phyloP scores from a whole-genome alignment of 2,888 invertebrate genomes.

The Pammene aurita region DNA sequence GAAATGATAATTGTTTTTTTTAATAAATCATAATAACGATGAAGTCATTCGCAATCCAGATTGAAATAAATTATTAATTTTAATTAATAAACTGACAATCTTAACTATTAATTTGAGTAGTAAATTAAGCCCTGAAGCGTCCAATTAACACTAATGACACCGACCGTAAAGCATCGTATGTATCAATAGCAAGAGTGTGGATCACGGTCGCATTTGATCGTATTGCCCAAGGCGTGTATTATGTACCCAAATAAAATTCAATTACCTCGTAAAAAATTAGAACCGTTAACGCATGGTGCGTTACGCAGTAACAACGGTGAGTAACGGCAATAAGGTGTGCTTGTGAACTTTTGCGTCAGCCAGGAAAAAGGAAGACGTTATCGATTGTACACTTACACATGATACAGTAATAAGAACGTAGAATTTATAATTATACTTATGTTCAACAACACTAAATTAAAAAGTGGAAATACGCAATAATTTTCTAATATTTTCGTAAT shows the following conservation, averaged over 20 bases:
- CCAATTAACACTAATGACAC: slow-evolving; percentile 45
- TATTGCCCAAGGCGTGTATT: slow-evolving; percentile 2
- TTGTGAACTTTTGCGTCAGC: not conserved
- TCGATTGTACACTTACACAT: too few relatives aligned
- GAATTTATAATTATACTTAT: too few relatives aligned
- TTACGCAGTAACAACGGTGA: not conserved
- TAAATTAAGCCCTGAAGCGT: slow-evolving; percentile 46
- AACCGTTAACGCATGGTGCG: not conserved
- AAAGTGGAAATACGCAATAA: too few relatives aligned
- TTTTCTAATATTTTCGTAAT: too few relatives aligned
- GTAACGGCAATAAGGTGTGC: not conserved
- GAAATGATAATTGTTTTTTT: too few relatives aligned
- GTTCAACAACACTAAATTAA: too few relatives aligned
- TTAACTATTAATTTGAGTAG: slow-evolving; percentile 43
- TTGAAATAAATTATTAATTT: slow-evolving; percentile 42
- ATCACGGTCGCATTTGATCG: not conserved
- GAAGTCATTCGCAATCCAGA: slow-evolving; percentile 21
- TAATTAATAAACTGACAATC: slow-evolving; percentile 45
- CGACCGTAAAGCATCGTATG: slow-evolving; percentile 41
- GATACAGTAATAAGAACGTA: too few relatives aligned
- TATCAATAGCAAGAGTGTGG: slow-evolving; percentile 11
- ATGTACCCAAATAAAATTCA: not conserved
- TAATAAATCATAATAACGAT: slow-evolving; percentile 33
- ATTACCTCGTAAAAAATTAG: not conserved
- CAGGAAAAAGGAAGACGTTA: too few relatives aligned